A percentile compares a stretch with the other conserved stretches of the same genome.
phyloP scores from a whole-genome alignment of 2,113 vertebrate species.

The Elephas maximus region DNA sequence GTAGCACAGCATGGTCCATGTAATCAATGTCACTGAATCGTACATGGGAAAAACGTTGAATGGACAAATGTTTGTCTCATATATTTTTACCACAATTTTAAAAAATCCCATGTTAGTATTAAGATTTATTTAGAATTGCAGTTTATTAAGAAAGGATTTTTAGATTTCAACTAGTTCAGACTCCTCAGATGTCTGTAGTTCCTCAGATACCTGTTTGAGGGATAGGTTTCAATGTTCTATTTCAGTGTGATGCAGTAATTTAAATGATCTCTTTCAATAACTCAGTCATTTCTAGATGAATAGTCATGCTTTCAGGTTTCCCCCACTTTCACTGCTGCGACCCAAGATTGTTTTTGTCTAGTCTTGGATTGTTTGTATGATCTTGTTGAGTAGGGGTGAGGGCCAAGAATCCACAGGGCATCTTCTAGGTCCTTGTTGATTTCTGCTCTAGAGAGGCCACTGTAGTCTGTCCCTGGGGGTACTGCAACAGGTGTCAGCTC shows the following conservation, averaged over 20 bases:
- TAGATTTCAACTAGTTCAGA: constrained; percentile 39
- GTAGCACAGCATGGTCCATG: background rate
- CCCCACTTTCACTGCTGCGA: background rate
- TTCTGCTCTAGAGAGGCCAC: background rate
- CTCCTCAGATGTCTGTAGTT: background rate
- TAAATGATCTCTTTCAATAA: background rate
- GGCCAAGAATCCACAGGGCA: no score
- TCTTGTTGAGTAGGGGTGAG: background rate
- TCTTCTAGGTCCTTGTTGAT: background rate
- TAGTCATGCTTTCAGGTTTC: background rate
- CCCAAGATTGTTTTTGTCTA: background rate
- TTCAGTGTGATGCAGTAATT: background rate
- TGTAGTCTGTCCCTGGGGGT: background rate
- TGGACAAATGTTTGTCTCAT: background rate
- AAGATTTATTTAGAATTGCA: constrained; percentile 31
- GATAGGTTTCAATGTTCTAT: background rate
- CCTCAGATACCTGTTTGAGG: background rate
- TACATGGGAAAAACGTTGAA: background rate
- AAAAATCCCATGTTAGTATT: background rate
- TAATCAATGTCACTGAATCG: background rate
- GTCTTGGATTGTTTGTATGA: background rate
- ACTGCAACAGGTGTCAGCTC: background rate
- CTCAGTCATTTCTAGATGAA: background rate
- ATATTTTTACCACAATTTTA: background rate
- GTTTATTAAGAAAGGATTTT: background rate